Evolutionary conservation across 2,888 invertebrate genomes (phyloP).

Genomic region (Mantis religiosa): DNA sequence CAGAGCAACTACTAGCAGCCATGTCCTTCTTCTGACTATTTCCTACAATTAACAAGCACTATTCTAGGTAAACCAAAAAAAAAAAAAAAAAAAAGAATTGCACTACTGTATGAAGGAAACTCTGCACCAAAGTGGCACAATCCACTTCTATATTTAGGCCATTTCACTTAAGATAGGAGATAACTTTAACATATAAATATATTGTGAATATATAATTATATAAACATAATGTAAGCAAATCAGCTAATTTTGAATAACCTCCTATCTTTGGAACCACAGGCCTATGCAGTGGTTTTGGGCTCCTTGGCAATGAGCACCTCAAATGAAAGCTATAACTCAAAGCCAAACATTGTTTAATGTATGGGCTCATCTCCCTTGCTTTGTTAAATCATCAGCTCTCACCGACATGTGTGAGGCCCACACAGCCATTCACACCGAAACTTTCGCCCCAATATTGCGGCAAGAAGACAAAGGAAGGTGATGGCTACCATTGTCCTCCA

Average conservation of each 20-base stretch:
- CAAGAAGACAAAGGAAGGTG: conserved; percentile 15
- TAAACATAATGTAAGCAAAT: not conserved
- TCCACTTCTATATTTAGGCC: not conserved
- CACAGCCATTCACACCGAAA: conserved; percentile 7
- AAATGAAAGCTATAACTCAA: not conserved
- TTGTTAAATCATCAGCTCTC: not conserved
- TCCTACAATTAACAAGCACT: not conserved
- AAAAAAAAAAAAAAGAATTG: not conserved
- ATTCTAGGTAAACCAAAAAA: not conserved
- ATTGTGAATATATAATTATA: not conserved
- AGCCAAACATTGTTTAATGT: conserved; percentile 3
- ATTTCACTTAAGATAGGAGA: not conserved
- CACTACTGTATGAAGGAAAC: not conserved
- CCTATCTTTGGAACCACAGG: not conserved
- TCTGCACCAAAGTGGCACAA: not conserved
- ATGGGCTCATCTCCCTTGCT: not conserved
- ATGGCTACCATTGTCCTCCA: conserved; percentile 15
- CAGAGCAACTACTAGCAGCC: not conserved
- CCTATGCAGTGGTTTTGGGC: not conserved
- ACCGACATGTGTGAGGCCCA: conserved; percentile 1
- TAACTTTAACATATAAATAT: not conserved
- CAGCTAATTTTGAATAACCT: not conserved
- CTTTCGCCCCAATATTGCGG: conserved; percentile 14
- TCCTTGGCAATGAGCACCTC: not conserved
- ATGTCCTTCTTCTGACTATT: not conserved